Evolutionary conservation across 2,888 invertebrate species (phyloP).

Genomic region (Cataglyphis livida): DNA sequence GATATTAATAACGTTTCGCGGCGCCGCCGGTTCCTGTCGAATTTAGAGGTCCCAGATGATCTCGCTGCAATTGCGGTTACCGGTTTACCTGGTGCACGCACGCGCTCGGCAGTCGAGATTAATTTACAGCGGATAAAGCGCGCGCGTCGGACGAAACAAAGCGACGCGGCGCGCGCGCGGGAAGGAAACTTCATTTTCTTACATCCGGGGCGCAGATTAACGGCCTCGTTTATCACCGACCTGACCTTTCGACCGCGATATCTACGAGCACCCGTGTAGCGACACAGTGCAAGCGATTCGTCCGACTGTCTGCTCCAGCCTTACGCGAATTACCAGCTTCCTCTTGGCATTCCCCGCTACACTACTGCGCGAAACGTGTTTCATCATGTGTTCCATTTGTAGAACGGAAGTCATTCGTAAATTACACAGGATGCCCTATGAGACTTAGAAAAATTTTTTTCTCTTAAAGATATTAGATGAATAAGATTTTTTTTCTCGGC

Average conservation of each 20-base stretch:
- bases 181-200: constrained; percentile 80
- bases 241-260: constrained; percentile 76
- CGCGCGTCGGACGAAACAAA: constrained; percentile 70
- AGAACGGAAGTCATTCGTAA: constrained; percentile 35
- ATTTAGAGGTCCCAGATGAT: constrained; percentile 50
- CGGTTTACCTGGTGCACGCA: constrained; percentile 64
- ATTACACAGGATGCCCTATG: neutral
- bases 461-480: neutral
- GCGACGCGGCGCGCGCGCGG: constrained; percentile 67
- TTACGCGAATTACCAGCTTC: constrained; percentile 68
- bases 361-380: neutral
- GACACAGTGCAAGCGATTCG: constrained; percentile 69
- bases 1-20: constrained; percentile 64
- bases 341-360: neutral
- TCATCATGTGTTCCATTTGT: constrained; percentile 33
- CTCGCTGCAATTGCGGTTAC: constrained; percentile 60
- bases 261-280: constrained; percentile 60
- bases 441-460: neutral
- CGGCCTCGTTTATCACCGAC: constrained; percentile 77
- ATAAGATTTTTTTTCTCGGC: neutral
- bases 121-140: constrained; percentile 73
- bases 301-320: constrained; percentile 74
- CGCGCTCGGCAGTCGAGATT: constrained; percentile 59
- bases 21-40: constrained; percentile 28
- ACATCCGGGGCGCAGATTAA: constrained; percentile 77